These are phyloP conservation scores for Vombatus ursinus DNA, from an alignment of 2,113 vertebrate genomes.

Conservation along the genomic window DNA sequence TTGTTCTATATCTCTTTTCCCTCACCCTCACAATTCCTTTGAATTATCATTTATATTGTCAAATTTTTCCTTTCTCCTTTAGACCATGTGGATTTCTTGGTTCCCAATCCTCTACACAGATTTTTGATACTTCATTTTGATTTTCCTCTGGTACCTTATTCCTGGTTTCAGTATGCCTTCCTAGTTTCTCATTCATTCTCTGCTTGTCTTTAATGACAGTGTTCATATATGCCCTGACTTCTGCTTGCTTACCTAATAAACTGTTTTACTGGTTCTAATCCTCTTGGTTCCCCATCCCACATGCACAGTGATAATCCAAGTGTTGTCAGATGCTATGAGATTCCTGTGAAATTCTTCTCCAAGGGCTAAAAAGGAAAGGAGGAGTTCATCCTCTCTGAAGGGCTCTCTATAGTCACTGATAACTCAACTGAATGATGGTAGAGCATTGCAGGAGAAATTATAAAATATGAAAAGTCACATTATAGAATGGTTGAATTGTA, in stretches of 20 bases:
- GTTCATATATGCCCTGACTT: neutral
- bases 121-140: neutral
- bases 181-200: neutral
- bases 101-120: neutral
- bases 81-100: neutral
- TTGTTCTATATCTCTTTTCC: neutral
- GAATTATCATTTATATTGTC: neutral
- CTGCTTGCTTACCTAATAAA: neutral
- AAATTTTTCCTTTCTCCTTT: neutral
- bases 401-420: neutral
- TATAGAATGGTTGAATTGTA: neutral
- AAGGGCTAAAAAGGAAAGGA: neutral
- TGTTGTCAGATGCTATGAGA: neutral
- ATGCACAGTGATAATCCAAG: neutral
- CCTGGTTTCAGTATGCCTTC: neutral
- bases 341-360: neutral
- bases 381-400: neutral
- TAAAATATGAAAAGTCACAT: conserved; percentile 9
- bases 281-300: neutral
- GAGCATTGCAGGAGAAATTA: neutral
- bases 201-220: neutral
- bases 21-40: neutral
- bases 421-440: neutral
- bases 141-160: neutral
- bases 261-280: neutral